Conservation (phyloP, 53 echinoderm and acorn worm species). For the Henricia sp. region DNA sequence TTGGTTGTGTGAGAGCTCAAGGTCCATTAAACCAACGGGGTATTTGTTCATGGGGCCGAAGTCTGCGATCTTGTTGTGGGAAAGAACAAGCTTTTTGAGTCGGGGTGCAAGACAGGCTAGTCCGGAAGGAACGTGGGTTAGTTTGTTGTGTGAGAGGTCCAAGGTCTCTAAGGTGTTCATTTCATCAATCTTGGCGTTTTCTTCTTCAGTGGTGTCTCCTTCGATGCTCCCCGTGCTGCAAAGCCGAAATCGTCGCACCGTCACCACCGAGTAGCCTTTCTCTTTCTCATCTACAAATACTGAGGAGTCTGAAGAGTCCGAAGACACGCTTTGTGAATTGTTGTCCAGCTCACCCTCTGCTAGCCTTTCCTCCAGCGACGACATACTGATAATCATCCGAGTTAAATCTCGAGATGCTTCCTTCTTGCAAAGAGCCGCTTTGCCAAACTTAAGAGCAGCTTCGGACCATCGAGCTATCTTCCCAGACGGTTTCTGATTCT, state of each 20-base stretch:
- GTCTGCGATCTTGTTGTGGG: slow-evolving; percentile 76
- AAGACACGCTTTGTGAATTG: slow-evolving; percentile 25
- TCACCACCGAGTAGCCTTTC: slow-evolving; percentile 64
- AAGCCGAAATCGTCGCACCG: slow-evolving; percentile 77
- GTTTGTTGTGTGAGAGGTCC: slow-evolving; percentile 86
- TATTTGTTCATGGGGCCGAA: slow-evolving; percentile 90
- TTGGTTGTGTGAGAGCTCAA: slow-evolving; percentile 74
- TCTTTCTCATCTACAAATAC: slow-evolving; percentile 42
- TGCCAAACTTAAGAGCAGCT: slow-evolving; percentile 47
- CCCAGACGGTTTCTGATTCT: slow-evolving; percentile 26
- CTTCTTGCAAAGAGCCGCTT: slow-evolving; percentile 35
- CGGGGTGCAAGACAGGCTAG: slow-evolving; percentile 91
- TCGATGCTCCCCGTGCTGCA: slow-evolving; percentile 79
- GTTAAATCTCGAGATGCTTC: slow-evolving; percentile 21
- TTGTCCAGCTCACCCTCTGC: not conserved
- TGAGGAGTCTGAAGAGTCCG: slow-evolving; percentile 42
- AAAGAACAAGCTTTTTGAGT: slow-evolving; percentile 86
- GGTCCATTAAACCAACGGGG: slow-evolving; percentile 87
- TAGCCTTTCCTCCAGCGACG: slow-evolving; percentile 4
- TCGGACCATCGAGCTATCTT: slow-evolving; percentile 38
- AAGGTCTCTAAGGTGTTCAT: slow-evolving; percentile 75
- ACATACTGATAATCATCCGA: slow-evolving; percentile 20
- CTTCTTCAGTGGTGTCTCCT: slow-evolving; percentile 73
- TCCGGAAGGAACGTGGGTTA: slow-evolving; percentile 70
- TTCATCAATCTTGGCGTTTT: slow-evolving; percentile 72